Evolutionary conservation across 2,797 vertebrate genomes (phyloP).

Genomic region (Ispidina lecontei): DNA sequence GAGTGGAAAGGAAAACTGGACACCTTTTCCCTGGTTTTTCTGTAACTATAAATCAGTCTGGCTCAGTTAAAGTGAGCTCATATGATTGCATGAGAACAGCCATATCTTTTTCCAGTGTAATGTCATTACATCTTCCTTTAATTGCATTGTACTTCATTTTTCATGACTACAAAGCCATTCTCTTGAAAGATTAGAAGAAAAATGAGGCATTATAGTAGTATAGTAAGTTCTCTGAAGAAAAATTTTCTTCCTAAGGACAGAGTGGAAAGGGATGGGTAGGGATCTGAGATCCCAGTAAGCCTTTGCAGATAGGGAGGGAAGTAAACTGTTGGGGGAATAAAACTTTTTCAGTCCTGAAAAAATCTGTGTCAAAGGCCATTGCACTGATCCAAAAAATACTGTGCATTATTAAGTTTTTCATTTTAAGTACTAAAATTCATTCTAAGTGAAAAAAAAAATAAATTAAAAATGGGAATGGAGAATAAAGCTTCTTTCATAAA

Average conservation of each 20-base stretch:
- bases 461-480: constrained; percentile 20
- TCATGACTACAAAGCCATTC: background rate
- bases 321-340: background rate
- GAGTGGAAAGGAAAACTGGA: background rate
- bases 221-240: background rate
- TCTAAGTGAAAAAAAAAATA: constrained; percentile 12
- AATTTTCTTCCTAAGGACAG: background rate
- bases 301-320: background rate
- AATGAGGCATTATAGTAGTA: background rate
- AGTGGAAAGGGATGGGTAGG: background rate
- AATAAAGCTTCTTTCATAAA: constrained; percentile 45
- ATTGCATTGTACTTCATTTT: background rate
- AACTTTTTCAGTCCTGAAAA: background rate
- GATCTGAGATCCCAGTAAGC: background rate
- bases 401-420: constrained; percentile 7
- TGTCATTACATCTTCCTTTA: background rate
- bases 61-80: background rate
- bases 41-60: background rate
- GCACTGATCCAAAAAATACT: background rate
- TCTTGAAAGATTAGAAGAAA: background rate
- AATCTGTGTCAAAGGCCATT: background rate
- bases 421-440: background rate
- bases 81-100: background rate
- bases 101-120: background rate
- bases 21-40: background rate